Conservation (phyloP, 2,113 vertebrate species). For the Castor canadensis region DNA sequence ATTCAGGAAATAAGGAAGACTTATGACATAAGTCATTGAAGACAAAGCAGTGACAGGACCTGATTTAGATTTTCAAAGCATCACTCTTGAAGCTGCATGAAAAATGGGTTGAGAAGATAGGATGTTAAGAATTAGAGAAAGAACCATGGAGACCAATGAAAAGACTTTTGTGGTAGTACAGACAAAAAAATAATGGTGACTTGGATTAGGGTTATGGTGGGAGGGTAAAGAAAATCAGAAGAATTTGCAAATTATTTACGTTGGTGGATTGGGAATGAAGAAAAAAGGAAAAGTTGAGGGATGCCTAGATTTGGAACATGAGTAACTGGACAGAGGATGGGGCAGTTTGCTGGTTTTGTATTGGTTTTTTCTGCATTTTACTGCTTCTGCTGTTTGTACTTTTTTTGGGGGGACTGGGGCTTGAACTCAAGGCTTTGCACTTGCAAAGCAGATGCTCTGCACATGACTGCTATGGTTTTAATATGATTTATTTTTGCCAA, state of each 20-base stretch:
- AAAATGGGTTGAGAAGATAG: background rate
- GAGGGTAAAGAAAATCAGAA: background rate
- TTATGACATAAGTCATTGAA: background rate
- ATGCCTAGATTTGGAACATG: background rate
- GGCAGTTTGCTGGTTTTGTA: background rate
- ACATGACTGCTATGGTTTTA: too few species aligned
- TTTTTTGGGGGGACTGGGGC: too few species aligned
- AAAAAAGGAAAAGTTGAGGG: background rate
- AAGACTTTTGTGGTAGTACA: background rate
- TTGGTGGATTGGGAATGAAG: background rate
- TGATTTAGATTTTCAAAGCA: background rate
- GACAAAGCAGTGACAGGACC: background rate
- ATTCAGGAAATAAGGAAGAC: background rate
- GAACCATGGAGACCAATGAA: background rate
- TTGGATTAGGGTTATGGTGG: background rate
- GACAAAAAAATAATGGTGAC: background rate
- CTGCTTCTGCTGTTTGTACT: background rate
- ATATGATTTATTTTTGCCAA: too few species aligned
- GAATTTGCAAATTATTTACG: background rate
- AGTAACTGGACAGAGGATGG: background rate
- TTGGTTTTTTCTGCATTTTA: conserved; percentile 17
- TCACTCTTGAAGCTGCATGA: background rate
- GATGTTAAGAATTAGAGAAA: background rate
- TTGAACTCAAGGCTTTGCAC: too few species aligned
- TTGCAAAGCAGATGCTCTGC: too few species aligned